phyloP scores from a whole-genome alignment of 2,113 vertebrate species.

The Platichthys flesus region DNA sequence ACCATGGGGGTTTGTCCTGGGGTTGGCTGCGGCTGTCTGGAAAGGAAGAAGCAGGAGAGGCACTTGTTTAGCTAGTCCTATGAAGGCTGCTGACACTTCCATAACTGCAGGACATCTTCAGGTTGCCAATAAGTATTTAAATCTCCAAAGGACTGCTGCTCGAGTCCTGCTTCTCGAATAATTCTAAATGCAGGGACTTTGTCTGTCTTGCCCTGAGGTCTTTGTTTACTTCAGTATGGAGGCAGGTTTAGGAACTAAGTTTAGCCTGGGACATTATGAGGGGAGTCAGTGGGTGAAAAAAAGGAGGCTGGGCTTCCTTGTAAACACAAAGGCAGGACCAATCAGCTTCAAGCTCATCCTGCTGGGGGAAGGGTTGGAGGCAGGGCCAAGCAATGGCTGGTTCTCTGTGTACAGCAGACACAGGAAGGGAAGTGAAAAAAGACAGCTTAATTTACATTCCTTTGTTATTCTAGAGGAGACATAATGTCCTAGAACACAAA shows the following conservation, averaged over 20 bases:
- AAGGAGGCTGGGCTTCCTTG: constrained; percentile 58
- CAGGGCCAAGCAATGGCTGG: constrained; percentile 18
- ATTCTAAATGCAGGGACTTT: not conserved
- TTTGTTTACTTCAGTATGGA: constrained; percentile 50
- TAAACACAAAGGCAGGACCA: constrained; percentile 73
- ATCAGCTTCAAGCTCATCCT: constrained; percentile 47
- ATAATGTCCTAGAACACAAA: constrained; percentile 65
- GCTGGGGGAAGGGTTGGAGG: constrained; percentile 36
- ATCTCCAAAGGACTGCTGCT: not conserved
- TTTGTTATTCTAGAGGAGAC: constrained; percentile 70
- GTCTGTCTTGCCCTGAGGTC: not conserved
- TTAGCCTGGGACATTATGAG: constrained; percentile 38
- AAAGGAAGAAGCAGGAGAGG: constrained; percentile 24
- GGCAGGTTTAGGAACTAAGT: constrained; percentile 21
- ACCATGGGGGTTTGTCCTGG: constrained; percentile 79
- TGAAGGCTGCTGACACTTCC: constrained; percentile 29
- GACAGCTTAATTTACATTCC: constrained; percentile 61
- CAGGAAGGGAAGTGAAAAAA: constrained; percentile 39
- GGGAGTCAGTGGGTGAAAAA: constrained; percentile 23
- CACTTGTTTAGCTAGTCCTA: constrained; percentile 33
- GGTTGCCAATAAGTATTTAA: constrained; percentile 18
- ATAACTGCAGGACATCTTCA: constrained; percentile 42
- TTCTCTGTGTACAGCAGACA: constrained; percentile 23
- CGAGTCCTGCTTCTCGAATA: not conserved
- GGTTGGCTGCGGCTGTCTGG: constrained; percentile 86